Percentiles rank a stretch among this genome's conserved stretches.
phyloP scores from a whole-genome alignment of 1,140 invertebrate species.

The Drosophila orosa region DNA sequence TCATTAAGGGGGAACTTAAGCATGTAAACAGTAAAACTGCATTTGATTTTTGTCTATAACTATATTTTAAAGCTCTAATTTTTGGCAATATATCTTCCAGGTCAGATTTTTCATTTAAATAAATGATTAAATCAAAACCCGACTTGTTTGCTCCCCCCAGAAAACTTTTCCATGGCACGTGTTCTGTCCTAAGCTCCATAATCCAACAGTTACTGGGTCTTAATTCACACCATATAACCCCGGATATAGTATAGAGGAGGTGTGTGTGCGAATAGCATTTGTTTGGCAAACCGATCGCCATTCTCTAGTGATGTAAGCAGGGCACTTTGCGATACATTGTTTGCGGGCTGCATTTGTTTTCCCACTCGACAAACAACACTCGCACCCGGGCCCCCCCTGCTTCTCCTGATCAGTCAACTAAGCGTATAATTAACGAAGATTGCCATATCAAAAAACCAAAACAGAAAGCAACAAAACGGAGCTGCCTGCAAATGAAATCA shows the following conservation, averaged over 20 bases:
- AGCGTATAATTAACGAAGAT: slow-evolving; percentile 73
- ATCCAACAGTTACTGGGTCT: slow-evolving; percentile 17
- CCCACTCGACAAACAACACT: slow-evolving; percentile 37
- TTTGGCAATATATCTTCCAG: background rate
- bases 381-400: background rate
- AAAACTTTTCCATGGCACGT: slow-evolving; percentile 24
- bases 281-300: slow-evolving; percentile 62
- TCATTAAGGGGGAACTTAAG: no score
- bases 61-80: background rate
- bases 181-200: background rate
- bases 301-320: slow-evolving; percentile 64
- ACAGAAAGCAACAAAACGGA: slow-evolving; percentile 31
- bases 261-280: slow-evolving; percentile 41
- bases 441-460: slow-evolving; percentile 58
- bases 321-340: slow-evolving; percentile 43
- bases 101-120: background rate
- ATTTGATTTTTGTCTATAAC: no score
- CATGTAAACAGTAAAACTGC: no score
- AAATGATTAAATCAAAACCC: background rate
- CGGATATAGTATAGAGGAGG: background rate
- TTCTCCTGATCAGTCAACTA: slow-evolving; percentile 40
- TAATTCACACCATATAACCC: slow-evolving; percentile 28
- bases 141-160: background rate
- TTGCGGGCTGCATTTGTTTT: slow-evolving; percentile 56
- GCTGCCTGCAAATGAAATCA: slow-evolving; percentile 77